phyloP scores from a whole-genome alignment of 2,888 invertebrate species.

The Vesta saturnalis region DNA sequence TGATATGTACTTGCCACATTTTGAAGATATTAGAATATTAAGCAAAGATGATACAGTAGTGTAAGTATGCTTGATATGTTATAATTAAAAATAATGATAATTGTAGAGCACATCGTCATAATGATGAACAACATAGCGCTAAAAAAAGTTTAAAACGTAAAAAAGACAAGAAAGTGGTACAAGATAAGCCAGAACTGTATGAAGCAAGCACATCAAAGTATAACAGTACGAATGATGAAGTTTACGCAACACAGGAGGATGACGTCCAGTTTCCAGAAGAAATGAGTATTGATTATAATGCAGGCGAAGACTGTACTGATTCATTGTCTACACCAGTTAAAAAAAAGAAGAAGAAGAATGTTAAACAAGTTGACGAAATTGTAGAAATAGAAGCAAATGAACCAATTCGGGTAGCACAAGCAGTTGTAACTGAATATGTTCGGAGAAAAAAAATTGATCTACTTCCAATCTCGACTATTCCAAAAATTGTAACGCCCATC shows the following conservation, averaged over 20 bases:
- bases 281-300: neutral
- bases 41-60: neutral
- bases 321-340: neutral
- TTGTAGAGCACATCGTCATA: no score
- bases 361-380: neutral
- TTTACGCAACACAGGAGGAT: no score
- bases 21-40: neutral
- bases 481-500: constrained; percentile 20
- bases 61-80: neutral
- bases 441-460: constrained; percentile 9
- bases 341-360: neutral
- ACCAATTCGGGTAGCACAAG: neutral
- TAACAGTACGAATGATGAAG: no score
- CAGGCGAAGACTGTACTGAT: neutral
- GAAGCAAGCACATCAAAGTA: no score
- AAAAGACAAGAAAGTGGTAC: no score
- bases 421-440: neutral
- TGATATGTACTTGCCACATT: neutral
- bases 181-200: no score
- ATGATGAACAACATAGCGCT: no score
- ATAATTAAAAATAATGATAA: neutral
- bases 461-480: constrained; percentile 19
- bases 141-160: no score
- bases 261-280: no score
- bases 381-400: no score